Evolutionary conservation across 2,113 vertebrate species (phyloP).

Genomic region (Murina feae): DNA sequence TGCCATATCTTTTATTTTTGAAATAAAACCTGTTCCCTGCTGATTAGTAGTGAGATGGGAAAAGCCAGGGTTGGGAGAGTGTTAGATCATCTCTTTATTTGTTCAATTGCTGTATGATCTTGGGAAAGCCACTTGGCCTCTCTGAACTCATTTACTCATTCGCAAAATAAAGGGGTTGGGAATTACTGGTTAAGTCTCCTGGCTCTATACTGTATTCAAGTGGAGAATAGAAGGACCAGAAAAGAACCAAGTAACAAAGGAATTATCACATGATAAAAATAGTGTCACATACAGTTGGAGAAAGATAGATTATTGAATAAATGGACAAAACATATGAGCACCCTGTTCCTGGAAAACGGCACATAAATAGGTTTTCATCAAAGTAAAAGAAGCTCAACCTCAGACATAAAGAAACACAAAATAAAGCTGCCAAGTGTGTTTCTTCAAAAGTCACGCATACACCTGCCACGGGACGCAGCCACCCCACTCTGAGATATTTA

Average conservation of each 20-base stretch:
- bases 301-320: background rate
- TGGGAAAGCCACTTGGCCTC: background rate
- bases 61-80: rapidly evolving
- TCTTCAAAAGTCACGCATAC: background rate
- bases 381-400: background rate
- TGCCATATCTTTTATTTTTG: background rate
- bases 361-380: background rate
- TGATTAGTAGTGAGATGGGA: background rate
- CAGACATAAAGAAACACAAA: background rate
- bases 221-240: background rate
- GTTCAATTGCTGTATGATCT: background rate
- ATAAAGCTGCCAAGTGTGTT: background rate
- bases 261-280: background rate
- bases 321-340: background rate
- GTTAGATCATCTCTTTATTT: background rate
- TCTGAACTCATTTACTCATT: background rate
- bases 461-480: background rate
- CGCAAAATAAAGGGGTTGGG: background rate
- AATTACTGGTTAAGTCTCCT: background rate
- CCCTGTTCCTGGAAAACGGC: background rate
- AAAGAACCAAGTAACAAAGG: background rate
- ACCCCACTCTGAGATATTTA: background rate
- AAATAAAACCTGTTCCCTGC: background rate
- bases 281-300: background rate
- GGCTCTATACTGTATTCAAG: background rate